phyloP scores from a whole-genome alignment of 2,888 invertebrate genomes.

The Norana najaformis region DNA sequence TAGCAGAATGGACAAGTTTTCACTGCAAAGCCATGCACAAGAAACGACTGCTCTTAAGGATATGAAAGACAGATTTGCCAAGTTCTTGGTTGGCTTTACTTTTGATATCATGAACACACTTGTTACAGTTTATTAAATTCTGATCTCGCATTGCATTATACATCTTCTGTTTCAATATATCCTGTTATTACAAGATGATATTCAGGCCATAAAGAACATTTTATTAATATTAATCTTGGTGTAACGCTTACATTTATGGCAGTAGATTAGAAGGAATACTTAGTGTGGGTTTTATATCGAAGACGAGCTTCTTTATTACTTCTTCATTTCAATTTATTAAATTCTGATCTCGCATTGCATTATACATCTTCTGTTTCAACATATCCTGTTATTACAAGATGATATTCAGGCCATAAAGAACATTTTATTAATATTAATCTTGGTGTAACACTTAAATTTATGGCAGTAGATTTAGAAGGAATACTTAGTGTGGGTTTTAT shows the following conservation, averaged over 20 bases:
- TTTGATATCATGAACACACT: background rate
- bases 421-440: slow-evolving; percentile 1
- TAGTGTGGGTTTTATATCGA: background rate
- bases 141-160: background rate
- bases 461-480: background rate
- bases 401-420: slow-evolving; percentile 4
- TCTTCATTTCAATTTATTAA: no score
- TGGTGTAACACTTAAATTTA: background rate
- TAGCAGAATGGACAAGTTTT: background rate
- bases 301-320: no score
- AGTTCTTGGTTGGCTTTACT: background rate
- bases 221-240: slow-evolving; percentile 1
- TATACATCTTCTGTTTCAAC: no score
- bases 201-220: slow-evolving; percentile 3
- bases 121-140: background rate
- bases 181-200: background rate
- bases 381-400: no score
- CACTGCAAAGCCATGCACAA: background rate
- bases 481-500: background rate
- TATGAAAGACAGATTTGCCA: no score
- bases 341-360: no score
- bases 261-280: background rate
- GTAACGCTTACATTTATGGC: background rate
- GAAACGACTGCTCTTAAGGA: no score
- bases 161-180: background rate